Evolutionary conservation across 2,113 vertebrate genomes (phyloP).

Genomic region (Litocranius walleri): DNA sequence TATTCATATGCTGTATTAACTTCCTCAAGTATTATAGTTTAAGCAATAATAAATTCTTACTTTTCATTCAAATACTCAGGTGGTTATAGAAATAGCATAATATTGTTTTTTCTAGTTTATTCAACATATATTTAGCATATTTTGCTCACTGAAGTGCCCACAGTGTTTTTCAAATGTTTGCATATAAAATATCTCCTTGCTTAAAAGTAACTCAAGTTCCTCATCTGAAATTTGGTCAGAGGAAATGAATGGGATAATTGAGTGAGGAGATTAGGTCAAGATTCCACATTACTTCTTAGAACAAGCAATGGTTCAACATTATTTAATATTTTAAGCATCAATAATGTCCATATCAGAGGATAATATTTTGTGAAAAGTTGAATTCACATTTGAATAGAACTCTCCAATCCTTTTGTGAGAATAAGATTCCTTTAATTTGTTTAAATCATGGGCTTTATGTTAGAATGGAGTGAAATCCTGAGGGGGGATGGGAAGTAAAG

Average conservation of each 20-base stretch:
- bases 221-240: neutral
- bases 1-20: slow-evolving; percentile 60
- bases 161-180: neutral
- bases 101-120: neutral
- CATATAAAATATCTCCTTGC: neutral
- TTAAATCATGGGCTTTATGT: neutral
- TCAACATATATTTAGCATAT: neutral
- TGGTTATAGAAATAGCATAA: slow-evolving; percentile 29
- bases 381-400: neutral
- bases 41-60: slow-evolving; percentile 47
- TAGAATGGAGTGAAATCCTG: neutral
- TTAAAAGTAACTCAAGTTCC: neutral
- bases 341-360: neutral
- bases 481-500: neutral
- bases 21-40: slow-evolving; percentile 24
- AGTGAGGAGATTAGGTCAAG: neutral
- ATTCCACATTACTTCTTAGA: neutral
- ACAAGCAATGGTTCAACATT: neutral
- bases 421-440: neutral
- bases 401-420: neutral
- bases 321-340: neutral
- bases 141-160: slow-evolving; percentile 12
- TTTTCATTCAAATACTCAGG: slow-evolving; percentile 55
- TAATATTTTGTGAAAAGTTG: neutral
- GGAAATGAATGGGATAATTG: neutral